Conservation (phyloP, 2,113 vertebrate genomes). For the Anarhynchus alexandrinus region DNA sequence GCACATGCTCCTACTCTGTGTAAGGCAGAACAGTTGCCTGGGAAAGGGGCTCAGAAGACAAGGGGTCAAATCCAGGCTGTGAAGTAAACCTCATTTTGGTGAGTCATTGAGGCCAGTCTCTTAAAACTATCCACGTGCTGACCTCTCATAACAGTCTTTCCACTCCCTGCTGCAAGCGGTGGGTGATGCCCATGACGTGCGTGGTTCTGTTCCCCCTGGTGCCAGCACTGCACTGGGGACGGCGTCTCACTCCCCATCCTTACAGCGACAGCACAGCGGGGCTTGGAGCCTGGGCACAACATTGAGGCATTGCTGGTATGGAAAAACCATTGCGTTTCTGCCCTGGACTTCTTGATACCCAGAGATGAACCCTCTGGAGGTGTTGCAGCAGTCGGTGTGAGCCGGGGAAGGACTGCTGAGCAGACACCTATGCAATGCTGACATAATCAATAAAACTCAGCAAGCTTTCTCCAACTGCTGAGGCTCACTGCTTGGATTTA, state of each 20-base stretch:
- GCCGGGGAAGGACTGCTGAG: background rate
- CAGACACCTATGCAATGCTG: background rate
- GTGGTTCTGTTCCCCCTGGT: background rate
- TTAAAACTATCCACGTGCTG: background rate
- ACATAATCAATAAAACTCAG: background rate
- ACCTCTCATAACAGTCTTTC: background rate
- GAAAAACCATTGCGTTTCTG: background rate
- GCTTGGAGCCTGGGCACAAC: background rate
- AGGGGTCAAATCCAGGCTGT: background rate
- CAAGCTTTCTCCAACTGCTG: background rate
- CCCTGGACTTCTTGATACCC: background rate
- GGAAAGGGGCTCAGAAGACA: background rate
- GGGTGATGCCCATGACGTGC: rapidly evolving
- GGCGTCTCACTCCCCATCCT: rapidly evolving
- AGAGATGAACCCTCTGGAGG: background rate
- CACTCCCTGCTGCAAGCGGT: background rate
- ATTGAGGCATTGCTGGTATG: background rate
- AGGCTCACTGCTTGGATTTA: background rate
- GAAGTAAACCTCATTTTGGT: background rate
- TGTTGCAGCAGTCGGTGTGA: background rate
- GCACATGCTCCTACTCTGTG: background rate
- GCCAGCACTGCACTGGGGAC: rapidly evolving
- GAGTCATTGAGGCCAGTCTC: background rate
- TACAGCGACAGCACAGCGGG: background rate
- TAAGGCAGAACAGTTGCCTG: background rate